Conservation (phyloP, 1,140 invertebrate genomes). For the Scaptomyza graminum region DNA sequence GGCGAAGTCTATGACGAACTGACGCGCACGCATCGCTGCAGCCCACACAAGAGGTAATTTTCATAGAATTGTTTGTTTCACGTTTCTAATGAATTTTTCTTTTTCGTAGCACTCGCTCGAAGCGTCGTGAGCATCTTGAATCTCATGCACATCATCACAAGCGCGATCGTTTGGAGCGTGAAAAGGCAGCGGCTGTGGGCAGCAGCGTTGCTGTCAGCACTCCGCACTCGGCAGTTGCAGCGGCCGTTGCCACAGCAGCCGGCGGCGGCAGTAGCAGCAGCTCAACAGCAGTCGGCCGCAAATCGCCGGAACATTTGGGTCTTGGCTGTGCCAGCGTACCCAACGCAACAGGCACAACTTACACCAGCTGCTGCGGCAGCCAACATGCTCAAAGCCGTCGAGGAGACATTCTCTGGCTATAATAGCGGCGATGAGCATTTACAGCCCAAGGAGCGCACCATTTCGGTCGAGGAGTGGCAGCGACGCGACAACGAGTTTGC, state of each 20-base stretch:
- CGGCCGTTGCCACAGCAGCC: conserved; percentile 22
- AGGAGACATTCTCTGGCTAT: conserved; percentile 85
- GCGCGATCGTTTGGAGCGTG: conserved; percentile 69
- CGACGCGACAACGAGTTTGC: conserved; percentile 89
- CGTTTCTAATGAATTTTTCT: not conserved
- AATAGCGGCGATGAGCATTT: conserved; percentile 92
- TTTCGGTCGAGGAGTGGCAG: conserved; percentile 86
- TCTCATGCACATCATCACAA: conserved; percentile 71
- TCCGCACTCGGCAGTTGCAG: conserved; percentile 41
- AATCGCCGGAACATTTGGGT: conserved; percentile 61
- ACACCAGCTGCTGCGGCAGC: conserved; percentile 44
- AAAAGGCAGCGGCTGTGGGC: conserved; percentile 49
- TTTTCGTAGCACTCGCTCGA: conserved; percentile 65
- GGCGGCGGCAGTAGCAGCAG: conserved; percentile 52
- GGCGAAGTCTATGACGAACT: conserved; percentile 79
- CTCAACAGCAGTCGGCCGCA: conserved; percentile 49
- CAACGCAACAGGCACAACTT: conserved; percentile 42
- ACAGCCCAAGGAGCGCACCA: conserved; percentile 85
- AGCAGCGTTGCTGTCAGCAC: conserved; percentile 46
- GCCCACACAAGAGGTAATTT: conserved; percentile 77
- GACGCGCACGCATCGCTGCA: conserved; percentile 75
- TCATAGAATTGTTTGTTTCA: not conserved
- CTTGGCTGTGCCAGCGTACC: conserved; percentile 30
- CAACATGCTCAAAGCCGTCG: conserved; percentile 71
- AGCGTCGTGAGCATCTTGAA: conserved; percentile 73